Base-by-base conservation (phyloP, 2,797 vertebrate species). In the Macropodus opercularis region DNA sequence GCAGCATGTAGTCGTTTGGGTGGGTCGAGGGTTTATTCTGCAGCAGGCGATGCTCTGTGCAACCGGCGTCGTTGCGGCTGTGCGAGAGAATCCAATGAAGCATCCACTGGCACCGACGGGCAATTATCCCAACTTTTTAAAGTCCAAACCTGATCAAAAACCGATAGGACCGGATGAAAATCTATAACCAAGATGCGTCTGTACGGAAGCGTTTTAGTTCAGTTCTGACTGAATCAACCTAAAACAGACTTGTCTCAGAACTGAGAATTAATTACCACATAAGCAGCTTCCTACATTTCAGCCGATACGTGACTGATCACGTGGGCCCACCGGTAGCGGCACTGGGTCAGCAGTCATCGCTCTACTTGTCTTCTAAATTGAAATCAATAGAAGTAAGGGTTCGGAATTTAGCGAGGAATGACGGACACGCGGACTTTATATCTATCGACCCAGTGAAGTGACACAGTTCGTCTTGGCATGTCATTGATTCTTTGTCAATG, bases 381-480 rank as follows among this genome's bases (percentile, higher is more conserved):
- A 74, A 80, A 70, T 80, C 76, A 43, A 71, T 71, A 43, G 5
- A 18, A 32, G 47, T 36, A 61, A 34, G 60, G 71, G 40, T 72
- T 80, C 47, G 50, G 43, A 31, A 53, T 72, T 65, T 59, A 41
- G 52, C 38, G 24, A 15, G 6, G 13, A 43, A 44, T 46, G 29
- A 48, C 15, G 3, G 48, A 50, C 3, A 2, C 40, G 11, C 41
- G 48, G 53, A 40, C 39, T 55, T 39, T 0, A 38, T 13, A 71
- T 46, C 36, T 38, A 35, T 35, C 13, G 11, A 29, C 38, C 5
- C 0, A 1, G 29, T 48, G 21, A 68, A 42, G 47, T 17, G 48
- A 42, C 29, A 61, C 49, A 21, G 43, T 17, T 46, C 29, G 27
- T 62, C 36, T 48, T 42, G 40, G 31, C n/a, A 10, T 17, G 24